These are phyloP conservation scores for Sinocyclocheilus anshuiensis DNA, from an alignment of 2,113 vertebrate species.

Conservation along the genomic window DNA sequence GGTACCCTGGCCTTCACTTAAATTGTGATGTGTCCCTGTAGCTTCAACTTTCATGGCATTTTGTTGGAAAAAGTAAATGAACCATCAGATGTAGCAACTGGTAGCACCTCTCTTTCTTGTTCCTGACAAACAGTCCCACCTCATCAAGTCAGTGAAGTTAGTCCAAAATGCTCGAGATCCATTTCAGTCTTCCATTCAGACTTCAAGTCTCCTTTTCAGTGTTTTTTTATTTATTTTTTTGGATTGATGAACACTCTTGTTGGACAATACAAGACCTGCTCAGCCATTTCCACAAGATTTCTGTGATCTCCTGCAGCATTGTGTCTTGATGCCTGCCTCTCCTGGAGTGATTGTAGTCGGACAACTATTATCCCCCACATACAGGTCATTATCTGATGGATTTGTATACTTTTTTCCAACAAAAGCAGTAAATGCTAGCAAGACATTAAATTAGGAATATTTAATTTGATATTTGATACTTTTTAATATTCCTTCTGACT, in stretches of 20 bases:
- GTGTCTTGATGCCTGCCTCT: constrained; percentile 17
- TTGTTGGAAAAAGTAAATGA: constrained; percentile 29
- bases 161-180: constrained; percentile 3
- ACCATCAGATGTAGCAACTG: constrained; percentile 7
- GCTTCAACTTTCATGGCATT: not conserved
- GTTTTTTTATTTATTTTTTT: not conserved
- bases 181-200: not conserved
- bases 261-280: constrained; percentile 20
- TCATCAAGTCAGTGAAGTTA: not conserved
- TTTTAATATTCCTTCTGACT: not conserved
- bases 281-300: constrained; percentile 12
- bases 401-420: constrained; percentile 22
- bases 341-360: constrained; percentile 15
- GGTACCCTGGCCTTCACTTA: not conserved
- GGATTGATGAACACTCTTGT: constrained; percentile 11
- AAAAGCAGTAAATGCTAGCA: not conserved
- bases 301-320: constrained; percentile 22
- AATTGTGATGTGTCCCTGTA: not conserved
- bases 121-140: not conserved
- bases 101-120: not conserved
- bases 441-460: not conserved
- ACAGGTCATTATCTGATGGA: constrained; percentile 25
- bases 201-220: not conserved
- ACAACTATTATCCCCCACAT: not conserved
- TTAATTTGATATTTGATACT: not conserved